Evolutionary conservation across 2,888 invertebrate genomes (phyloP).

Genomic region (Neoitamus cyanurus): DNA sequence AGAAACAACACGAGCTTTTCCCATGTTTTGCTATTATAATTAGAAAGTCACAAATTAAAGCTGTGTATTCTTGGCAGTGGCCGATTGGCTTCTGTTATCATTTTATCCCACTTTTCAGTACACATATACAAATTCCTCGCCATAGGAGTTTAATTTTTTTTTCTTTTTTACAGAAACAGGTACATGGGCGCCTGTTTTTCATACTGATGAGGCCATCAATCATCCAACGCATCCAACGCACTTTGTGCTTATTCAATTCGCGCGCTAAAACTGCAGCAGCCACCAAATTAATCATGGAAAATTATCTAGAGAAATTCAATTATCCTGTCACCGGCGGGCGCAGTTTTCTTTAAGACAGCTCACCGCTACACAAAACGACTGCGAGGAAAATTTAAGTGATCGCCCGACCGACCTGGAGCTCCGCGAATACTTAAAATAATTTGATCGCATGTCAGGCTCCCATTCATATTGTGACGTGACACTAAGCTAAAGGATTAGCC

Average conservation of each 20-base stretch:
- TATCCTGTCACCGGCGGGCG: neutral
- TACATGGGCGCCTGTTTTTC: neutral
- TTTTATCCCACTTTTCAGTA: too few relatives aligned
- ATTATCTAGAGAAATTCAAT: constrained; percentile 20
- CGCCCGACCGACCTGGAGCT: constrained; percentile 4
- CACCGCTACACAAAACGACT: neutral
- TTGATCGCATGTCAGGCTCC: constrained; percentile 42
- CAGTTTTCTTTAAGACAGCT: neutral
- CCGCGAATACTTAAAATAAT: constrained; percentile 38
- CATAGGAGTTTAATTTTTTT: neutral
- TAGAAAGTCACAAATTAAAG: too few relatives aligned
- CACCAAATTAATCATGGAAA: constrained; percentile 30
- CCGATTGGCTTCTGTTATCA: too few relatives aligned
- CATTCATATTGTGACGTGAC: constrained; percentile 43
- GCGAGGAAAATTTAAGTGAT: constrained; percentile 28
- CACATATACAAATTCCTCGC: too few relatives aligned
- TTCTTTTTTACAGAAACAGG: neutral
- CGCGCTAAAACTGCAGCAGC: neutral
- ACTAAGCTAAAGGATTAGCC: constrained; percentile 55
- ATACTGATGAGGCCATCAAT: neutral
- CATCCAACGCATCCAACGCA: neutral
- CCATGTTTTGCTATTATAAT: too few relatives aligned
- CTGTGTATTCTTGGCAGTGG: too few relatives aligned
- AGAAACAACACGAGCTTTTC: too few relatives aligned
- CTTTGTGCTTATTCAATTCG: neutral